These are phyloP conservation scores for Oegoconia quadripuncta DNA, from an alignment of 2,888 invertebrate genomes.

Conservation along the genomic window DNA sequence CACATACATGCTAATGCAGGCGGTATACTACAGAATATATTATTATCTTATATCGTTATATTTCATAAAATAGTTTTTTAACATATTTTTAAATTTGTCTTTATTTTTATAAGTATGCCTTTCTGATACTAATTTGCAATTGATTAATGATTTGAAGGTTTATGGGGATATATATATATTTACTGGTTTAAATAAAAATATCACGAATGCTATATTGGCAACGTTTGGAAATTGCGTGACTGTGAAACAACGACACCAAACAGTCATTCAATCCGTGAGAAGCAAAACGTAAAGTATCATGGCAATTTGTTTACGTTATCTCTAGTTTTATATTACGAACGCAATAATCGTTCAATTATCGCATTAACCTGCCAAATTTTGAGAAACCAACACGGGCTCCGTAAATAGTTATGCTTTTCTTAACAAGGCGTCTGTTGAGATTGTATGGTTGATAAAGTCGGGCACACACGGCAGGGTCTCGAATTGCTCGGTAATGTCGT, in stretches of 20 bases:
- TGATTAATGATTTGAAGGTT: no score
- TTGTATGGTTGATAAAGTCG: constrained; percentile 24
- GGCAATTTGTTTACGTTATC: constrained; percentile 22
- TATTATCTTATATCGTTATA: no score
- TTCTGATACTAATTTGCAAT: no score
- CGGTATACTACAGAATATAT: no score
- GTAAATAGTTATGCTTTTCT: constrained; percentile 5
- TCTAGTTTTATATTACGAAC: constrained; percentile 16
- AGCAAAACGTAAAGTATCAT: constrained; percentile 18
- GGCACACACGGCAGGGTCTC: constrained; percentile 40
- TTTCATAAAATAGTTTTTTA: no score
- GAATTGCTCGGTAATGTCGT: constrained; percentile 56
- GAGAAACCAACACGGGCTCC: not conserved
- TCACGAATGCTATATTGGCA: not conserved
- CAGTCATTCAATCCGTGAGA: constrained; percentile 17
- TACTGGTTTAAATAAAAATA: no score
- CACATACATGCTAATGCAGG: no score
- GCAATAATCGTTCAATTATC: constrained; percentile 15
- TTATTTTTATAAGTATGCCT: no score
- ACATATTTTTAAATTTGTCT: no score
- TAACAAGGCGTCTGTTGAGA: constrained; percentile 24
- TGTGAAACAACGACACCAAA: constrained; percentile 1
- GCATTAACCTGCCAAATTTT: constrained; percentile 3
- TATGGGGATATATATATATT: no score
- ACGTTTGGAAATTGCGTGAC: not conserved